Percentiles rank a stretch among this genome's conserved stretches.
These are phyloP conservation scores for Crocallis elinguaria DNA, from an alignment of 2,888 invertebrate genomes.

Conservation along the genomic window DNA sequence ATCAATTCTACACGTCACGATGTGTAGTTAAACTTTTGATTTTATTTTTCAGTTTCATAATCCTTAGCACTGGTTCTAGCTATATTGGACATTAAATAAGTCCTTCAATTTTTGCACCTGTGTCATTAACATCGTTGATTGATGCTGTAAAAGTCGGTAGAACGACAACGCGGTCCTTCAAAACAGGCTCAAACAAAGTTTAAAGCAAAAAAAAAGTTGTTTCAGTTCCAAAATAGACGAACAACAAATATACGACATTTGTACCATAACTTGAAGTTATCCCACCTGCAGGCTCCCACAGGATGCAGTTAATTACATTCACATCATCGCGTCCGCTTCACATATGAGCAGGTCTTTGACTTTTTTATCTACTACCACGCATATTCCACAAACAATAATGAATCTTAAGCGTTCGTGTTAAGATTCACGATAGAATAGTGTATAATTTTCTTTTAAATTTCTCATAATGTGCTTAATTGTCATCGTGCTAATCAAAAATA, in stretches of 20 bases:
- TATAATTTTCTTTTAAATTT: background rate
- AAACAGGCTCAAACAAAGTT: too few species aligned
- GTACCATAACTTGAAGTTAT: constrained; percentile 1
- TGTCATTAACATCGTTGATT: too few species aligned
- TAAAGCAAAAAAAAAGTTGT: too few species aligned
- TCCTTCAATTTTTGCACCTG: too few species aligned
- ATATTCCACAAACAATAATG: constrained; percentile 2
- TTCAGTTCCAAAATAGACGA: background rate
- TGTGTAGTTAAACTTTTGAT: too few species aligned
- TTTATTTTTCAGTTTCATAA: too few species aligned
- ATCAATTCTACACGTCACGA: too few species aligned
- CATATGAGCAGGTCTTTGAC: constrained; percentile 37
- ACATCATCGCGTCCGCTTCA: constrained; percentile 36
- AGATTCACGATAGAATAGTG: background rate
- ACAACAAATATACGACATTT: background rate
- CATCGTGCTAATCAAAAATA: background rate
- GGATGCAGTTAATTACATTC: constrained; percentile 43
- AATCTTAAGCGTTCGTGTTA: constrained; percentile 7
- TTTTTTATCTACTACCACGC: constrained; percentile 11
- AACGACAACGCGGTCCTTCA: too few species aligned
- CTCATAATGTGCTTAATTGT: background rate
- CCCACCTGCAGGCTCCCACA: constrained; percentile 38
- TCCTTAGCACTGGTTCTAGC: too few species aligned
- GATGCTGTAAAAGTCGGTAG: too few species aligned
- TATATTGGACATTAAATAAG: too few species aligned